These are phyloP conservation scores for Drosophila cognata DNA, from an alignment of 2,888 invertebrate species.

Conservation along the genomic window DNA sequence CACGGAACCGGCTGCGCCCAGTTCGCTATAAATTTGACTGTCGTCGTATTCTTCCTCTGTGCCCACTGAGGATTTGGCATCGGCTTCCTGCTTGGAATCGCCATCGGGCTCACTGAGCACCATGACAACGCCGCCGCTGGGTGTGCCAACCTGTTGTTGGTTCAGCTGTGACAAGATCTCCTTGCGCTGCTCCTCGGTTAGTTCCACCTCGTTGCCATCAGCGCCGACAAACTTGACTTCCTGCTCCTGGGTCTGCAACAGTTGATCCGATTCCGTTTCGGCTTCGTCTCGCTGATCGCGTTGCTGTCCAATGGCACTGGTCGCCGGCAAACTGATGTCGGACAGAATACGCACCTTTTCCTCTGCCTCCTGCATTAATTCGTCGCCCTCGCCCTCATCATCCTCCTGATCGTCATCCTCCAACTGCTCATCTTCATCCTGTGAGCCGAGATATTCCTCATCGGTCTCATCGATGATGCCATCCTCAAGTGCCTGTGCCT, in stretches of 20 bases:
- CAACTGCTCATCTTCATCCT: conserved; percentile 72
- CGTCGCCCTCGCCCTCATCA: conserved; percentile 82
- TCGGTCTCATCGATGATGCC: conserved; percentile 88
- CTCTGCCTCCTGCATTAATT: conserved; percentile 34
- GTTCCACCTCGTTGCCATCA: conserved; percentile 85
- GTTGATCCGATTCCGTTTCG: conserved; percentile 83
- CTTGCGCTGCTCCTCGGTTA: conserved; percentile 84
- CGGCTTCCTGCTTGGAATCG: conserved; percentile 63
- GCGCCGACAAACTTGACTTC: conserved; percentile 86
- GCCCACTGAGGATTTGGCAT: conserved; percentile 62
- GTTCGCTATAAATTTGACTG: conserved; percentile 79
- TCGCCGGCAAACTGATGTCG: conserved; percentile 83
- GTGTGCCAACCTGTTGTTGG: conserved; percentile 83
- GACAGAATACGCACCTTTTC: conserved; percentile 86
- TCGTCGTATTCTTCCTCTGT: conserved; percentile 80
- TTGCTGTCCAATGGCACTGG: conserved; percentile 58
- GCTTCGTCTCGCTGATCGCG: conserved; percentile 85
- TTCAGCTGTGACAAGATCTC: conserved; percentile 84
- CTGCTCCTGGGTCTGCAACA: conserved; percentile 84
- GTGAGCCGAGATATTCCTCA: conserved; percentile 84
- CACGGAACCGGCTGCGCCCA: conserved; percentile 56
- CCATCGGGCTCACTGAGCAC: conserved; percentile 82
- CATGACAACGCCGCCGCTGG: conserved; percentile 84
- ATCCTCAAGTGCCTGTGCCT: conserved; percentile 88
- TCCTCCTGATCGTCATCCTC: conserved; percentile 73